Conservation (phyloP, 2,113 vertebrate genomes). For the Leptocoma aspasia region DNA sequence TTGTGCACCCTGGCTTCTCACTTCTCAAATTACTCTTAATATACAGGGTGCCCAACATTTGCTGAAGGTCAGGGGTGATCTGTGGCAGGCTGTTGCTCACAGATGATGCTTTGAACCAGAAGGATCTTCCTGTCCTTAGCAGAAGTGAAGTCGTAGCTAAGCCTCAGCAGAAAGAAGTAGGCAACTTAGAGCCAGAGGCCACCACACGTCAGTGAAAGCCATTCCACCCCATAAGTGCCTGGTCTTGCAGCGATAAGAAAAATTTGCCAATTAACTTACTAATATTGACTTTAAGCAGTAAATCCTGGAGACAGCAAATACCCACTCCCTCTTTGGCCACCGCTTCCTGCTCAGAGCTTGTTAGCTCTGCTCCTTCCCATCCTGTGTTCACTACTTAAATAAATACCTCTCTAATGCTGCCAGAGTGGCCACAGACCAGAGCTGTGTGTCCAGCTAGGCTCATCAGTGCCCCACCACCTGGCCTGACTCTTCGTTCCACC, state of each 20-base stretch:
- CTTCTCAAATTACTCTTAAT: neutral
- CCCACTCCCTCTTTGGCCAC: neutral
- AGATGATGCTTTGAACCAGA: neutral
- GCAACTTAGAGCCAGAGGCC: neutral
- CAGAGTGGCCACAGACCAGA: neutral
- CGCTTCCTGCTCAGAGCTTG: neutral
- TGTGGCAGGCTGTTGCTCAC: neutral
- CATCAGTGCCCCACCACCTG: neutral
- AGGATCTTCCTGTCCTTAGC: neutral
- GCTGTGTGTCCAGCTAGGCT: neutral
- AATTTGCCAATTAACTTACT: neutral
- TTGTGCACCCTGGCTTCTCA: neutral
- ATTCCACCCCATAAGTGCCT: neutral
- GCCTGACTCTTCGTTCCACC: neutral
- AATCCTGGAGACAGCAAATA: conserved; percentile 3
- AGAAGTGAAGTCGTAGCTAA: neutral
- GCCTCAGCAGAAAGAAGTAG: neutral
- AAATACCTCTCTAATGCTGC: neutral
- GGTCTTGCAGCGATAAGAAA: neutral
- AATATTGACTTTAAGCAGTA: conserved; percentile 16
- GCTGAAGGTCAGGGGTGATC: neutral
- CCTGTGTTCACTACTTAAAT: neutral
- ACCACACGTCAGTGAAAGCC: neutral
- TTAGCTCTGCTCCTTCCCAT: neutral
- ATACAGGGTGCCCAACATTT: fast-evolving